Conservation (phyloP, 2,113 vertebrate genomes). For the Choloepus hoffmanni region DNA sequence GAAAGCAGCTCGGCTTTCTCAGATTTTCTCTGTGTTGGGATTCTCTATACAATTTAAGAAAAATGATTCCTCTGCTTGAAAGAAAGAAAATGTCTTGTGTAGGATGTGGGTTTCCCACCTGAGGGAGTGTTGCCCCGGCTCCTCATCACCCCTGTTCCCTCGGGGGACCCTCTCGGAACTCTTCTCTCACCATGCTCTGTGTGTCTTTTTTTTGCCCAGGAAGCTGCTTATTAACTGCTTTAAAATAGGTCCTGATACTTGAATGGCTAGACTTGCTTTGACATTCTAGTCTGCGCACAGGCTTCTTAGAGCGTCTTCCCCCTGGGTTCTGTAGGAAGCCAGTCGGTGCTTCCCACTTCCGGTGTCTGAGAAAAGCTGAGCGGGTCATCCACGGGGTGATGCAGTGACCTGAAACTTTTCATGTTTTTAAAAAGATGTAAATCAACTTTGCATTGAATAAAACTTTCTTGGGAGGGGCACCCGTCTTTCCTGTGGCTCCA, state of each 20-base stretch:
- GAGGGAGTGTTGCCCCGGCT: background rate
- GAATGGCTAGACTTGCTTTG: accelerated
- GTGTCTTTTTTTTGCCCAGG: background rate
- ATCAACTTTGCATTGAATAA: background rate
- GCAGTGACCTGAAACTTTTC: background rate
- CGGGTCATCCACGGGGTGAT: background rate
- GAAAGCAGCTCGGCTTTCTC: background rate
- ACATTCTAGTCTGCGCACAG: background rate
- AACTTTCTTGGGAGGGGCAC: background rate
- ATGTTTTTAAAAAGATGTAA: background rate
- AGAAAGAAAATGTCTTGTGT: background rate
- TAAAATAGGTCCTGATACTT: background rate
- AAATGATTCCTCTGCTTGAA: background rate
- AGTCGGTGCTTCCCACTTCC: accelerated
- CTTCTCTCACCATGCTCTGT: accelerated
- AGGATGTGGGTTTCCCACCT: background rate
- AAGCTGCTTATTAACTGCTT: background rate
- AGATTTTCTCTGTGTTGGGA: too few species aligned
- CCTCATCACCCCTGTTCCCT: accelerated
- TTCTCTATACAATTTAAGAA: background rate
- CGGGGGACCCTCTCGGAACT: background rate
- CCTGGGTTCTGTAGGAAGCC: too few species aligned
- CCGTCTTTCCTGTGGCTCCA: background rate
- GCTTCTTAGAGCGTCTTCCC: accelerated
- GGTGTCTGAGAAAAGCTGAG: background rate